Conservation (phyloP, 2,888 invertebrate species). For the Pantelozetes paolii region DNA sequence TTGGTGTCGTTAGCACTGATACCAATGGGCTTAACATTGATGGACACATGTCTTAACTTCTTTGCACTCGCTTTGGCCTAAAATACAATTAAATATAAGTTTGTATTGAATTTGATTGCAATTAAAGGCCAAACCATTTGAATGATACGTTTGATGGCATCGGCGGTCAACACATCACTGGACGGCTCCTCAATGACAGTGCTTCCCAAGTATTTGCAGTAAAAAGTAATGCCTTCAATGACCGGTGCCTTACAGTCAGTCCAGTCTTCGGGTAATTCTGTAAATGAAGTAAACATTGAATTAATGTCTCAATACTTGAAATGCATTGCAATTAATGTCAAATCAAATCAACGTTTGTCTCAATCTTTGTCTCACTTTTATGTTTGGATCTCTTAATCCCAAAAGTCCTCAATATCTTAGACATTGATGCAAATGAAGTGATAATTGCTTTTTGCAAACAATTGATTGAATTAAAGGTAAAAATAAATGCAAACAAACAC, state of each 20-base stretch:
- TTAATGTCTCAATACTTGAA: background rate
- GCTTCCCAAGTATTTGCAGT: conserved; percentile 71
- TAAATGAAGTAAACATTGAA: background rate
- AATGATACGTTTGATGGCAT: conserved; percentile 75
- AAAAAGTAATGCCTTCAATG: conserved; percentile 58
- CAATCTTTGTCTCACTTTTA: conserved; percentile 6
- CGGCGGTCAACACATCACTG: conserved; percentile 70
- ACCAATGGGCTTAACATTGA: conserved; percentile 71
- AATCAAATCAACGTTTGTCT: background rate
- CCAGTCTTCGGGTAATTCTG: conserved; percentile 51
- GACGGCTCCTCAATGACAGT: conserved; percentile 71
- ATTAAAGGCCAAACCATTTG: conserved; percentile 55
- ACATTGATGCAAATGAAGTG: background rate
- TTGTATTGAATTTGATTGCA: background rate
- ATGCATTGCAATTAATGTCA: background rate
- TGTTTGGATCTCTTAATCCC: conserved; percentile 26
- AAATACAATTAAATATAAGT: conserved; percentile 43
- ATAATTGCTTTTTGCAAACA: background rate
- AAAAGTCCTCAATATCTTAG: conserved; percentile 13
- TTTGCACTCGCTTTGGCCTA: conserved; percentile 60
- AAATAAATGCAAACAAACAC: background rate
- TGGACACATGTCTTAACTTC: conserved; percentile 62
- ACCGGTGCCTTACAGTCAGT: conserved; percentile 50
- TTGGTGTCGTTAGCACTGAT: conserved; percentile 69
- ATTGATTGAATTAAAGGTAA: too few species aligned